These are phyloP conservation scores for Acridotheres tristis DNA, from an alignment of 2,797 vertebrate species.

Conservation along the genomic window DNA sequence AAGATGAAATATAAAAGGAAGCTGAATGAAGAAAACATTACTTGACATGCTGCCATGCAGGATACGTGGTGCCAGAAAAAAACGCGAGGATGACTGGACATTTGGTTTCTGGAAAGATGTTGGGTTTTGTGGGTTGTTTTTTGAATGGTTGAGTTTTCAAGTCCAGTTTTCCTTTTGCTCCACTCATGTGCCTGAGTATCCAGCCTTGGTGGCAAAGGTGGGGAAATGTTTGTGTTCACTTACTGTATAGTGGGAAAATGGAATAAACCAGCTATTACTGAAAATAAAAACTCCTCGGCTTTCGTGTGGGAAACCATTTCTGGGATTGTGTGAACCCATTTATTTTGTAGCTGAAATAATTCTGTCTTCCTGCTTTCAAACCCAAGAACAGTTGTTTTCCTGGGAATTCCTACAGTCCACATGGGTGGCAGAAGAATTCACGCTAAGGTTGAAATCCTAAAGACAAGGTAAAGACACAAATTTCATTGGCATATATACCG, in stretches of 20 bases:
- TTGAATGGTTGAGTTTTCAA: not conserved
- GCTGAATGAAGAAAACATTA: not conserved
- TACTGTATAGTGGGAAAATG: not conserved
- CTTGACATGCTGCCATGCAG: not conserved
- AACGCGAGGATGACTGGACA: fast-evolving
- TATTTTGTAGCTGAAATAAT: not conserved
- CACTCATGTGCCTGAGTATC: not conserved
- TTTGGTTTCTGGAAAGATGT: not conserved
- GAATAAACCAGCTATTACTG: not conserved
- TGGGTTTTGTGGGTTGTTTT: not conserved
- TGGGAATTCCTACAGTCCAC: not conserved
- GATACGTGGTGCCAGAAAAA: not conserved
- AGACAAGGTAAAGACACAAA: not conserved
- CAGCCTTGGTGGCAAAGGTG: not conserved
- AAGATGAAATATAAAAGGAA: not conserved
- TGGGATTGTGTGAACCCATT: not conserved
- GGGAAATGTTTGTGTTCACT: not conserved
- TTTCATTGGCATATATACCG: not conserved
- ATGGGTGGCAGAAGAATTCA: not conserved
- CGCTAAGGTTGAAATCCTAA: not conserved
- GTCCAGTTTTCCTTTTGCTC: not conserved
- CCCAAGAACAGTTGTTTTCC: not conserved
- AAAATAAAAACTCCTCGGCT: not conserved
- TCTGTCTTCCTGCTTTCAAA: slow-evolving; percentile 3
- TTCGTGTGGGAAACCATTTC: not conserved